A percentile compares a stretch with the other conserved stretches of the same genome.
phyloP scores from a whole-genome alignment of 2,797 vertebrate species.

The Apogon hyalosoma region DNA sequence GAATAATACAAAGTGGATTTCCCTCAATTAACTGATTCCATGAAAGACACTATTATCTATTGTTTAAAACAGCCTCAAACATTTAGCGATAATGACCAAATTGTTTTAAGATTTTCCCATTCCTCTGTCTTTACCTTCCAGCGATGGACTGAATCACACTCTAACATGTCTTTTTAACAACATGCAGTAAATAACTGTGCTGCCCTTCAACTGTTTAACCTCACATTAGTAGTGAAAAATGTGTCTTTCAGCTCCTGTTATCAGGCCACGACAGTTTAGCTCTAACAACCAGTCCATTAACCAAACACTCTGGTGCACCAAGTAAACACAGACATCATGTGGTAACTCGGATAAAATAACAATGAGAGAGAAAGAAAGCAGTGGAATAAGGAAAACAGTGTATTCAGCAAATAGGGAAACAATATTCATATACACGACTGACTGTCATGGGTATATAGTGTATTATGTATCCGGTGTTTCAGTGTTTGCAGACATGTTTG shows the following conservation, averaged over 20 bases:
- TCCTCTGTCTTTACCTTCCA: constrained; percentile 18
- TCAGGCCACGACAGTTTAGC: constrained; percentile 57
- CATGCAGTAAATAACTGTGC: constrained; percentile 34
- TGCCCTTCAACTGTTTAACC: constrained; percentile 54
- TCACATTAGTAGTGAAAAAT: constrained; percentile 46
- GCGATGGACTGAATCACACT: constrained; percentile 49
- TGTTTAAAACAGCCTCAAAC: constrained; percentile 28
- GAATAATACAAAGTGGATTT: not conserved
- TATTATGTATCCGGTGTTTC: not conserved
- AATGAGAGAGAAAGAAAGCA: constrained; percentile 9
- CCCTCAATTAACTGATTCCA: not conserved
- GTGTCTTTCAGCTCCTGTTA: constrained; percentile 54
- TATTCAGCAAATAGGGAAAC: constrained; percentile 16
- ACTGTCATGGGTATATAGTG: not conserved
- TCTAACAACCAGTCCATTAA: constrained; percentile 47
- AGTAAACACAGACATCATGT: constrained; percentile 64
- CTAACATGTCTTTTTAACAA: constrained; percentile 36
- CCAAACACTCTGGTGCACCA: constrained; percentile 31
- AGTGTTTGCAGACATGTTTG: constrained; percentile 16
- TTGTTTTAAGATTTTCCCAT: constrained; percentile 34
- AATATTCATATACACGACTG: constrained; percentile 1
- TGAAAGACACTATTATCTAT: not conserved
- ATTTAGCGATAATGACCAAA: constrained; percentile 27
- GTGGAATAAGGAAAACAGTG: not conserved
- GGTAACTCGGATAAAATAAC: constrained; percentile 53